Evolutionary conservation across 2,797 vertebrate genomes (phyloP).

Genomic region (Fringilla coelebs): DNA sequence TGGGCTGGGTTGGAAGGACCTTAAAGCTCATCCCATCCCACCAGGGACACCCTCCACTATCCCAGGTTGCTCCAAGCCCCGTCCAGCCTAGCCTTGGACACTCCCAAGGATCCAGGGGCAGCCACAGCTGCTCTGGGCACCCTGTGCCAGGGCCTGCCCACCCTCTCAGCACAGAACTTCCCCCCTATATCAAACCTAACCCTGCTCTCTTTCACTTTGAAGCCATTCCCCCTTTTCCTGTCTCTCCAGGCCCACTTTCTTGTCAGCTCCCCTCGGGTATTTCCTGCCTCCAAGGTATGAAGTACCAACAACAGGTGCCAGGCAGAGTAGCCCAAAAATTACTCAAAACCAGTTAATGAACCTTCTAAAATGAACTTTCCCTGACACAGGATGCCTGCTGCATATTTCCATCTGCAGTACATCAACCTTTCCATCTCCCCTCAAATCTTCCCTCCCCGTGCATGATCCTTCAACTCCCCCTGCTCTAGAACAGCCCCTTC

Average conservation of each 20-base stretch:
- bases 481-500: background rate
- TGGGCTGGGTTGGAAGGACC: background rate
- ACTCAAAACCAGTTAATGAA: rapidly evolving
- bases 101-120: background rate
- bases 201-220: rapidly evolving
- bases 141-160: rapidly evolving
- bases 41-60: background rate
- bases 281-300: background rate
- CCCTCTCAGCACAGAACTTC: background rate
- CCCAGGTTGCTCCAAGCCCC: background rate
- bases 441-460: background rate
- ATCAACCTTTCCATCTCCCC: background rate
- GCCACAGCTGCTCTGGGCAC: background rate
- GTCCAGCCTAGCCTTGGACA: rapidly evolving
- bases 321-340: background rate
- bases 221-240: background rate
- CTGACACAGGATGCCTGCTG: background rate
- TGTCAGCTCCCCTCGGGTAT: background rate
- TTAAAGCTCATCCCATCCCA: rapidly evolving
- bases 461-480: background rate
- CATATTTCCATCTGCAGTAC: background rate
- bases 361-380: background rate
- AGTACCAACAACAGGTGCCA: background rate
- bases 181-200: background rate
- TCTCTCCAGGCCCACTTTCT: background rate